A percentile compares a stretch with the other conserved stretches of the same genome.
These are phyloP conservation scores for Euwallacea similis DNA, from an alignment of 1,140 invertebrate genomes.

Conservation along the genomic window DNA sequence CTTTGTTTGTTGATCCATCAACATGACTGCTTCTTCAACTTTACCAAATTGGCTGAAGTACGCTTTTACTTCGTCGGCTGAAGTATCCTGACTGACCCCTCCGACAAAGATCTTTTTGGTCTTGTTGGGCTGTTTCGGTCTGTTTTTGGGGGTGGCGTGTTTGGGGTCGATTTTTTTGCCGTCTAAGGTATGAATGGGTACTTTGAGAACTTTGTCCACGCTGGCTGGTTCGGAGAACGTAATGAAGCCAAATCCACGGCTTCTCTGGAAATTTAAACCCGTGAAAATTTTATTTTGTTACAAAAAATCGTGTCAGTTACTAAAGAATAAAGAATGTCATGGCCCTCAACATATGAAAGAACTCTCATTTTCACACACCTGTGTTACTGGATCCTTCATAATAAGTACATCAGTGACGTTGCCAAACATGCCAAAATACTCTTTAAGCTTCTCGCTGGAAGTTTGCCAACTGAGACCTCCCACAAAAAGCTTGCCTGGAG, in stretches of 20 bases:
- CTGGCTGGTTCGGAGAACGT: slow-evolving; percentile 87
- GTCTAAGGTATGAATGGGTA: slow-evolving; percentile 88
- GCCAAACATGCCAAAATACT: slow-evolving; percentile 90
- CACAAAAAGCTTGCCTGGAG: slow-evolving; percentile 87
- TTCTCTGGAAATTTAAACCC: slow-evolving; percentile 64
- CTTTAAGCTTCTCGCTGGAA: slow-evolving; percentile 83
- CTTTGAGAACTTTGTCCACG: slow-evolving; percentile 86
- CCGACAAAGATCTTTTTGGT: slow-evolving; percentile 93
- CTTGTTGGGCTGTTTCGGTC: slow-evolving; percentile 80
- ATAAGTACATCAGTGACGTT: slow-evolving; percentile 90
- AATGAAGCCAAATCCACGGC: slow-evolving; percentile 91
- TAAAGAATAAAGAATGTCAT: not conserved
- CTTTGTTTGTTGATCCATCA: slow-evolving; percentile 93
- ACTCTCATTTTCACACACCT: slow-evolving; percentile 62
- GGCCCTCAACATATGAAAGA: not conserved
- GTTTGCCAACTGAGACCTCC: slow-evolving; percentile 91
- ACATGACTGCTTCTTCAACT: slow-evolving; percentile 90
- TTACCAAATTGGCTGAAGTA: slow-evolving; percentile 92
- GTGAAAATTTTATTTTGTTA: not conserved
- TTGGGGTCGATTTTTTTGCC: slow-evolving; percentile 95
- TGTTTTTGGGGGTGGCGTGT: slow-evolving; percentile 88
- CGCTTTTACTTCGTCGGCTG: slow-evolving; percentile 85
- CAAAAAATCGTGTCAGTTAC: not conserved
- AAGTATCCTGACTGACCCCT: slow-evolving; percentile 88
- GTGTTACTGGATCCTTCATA: slow-evolving; percentile 92